A percentile compares a stretch with the other conserved stretches of the same genome.
Conservation (phyloP, 1,140 invertebrate genomes). For the Nephila pilipes region DNA sequence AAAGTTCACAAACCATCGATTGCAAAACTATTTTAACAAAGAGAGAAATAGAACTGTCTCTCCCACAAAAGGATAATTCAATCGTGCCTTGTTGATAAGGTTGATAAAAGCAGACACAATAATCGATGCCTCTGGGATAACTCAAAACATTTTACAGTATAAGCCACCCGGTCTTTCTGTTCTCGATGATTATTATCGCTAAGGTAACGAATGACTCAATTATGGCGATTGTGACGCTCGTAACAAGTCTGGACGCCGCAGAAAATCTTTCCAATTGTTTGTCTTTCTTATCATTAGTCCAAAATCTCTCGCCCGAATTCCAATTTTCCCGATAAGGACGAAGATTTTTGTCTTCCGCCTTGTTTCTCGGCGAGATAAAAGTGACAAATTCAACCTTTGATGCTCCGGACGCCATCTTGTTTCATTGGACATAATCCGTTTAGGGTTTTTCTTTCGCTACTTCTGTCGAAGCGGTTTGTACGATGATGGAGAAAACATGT, state of each 20-base stretch:
- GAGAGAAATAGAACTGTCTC: neutral
- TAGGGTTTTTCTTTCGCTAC: constrained; percentile 18
- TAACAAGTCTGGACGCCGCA: constrained; percentile 11
- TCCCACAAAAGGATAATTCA: constrained; percentile 17
- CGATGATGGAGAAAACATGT: neutral
- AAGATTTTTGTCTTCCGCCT: constrained; percentile 62
- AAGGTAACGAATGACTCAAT: constrained; percentile 60
- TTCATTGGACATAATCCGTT: constrained; percentile 66
- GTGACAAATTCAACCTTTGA: constrained; percentile 66
- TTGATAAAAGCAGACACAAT: constrained; percentile 44
- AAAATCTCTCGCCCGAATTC: constrained; percentile 44
- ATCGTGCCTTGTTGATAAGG: neutral
- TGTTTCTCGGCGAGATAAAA: constrained; percentile 56
- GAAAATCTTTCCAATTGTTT: constrained; percentile 57
- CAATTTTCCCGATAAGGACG: constrained; percentile 44
- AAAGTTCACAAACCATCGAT: neutral
- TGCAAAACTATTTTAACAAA: neutral
- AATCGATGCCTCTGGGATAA: constrained; percentile 27
- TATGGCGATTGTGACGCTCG: constrained; percentile 25
- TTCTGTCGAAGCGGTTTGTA: constrained; percentile 22
- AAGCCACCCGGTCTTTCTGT: neutral
- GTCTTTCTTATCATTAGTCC: constrained; percentile 53
- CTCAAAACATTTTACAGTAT: constrained; percentile 35
- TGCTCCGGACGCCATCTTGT: constrained; percentile 3
- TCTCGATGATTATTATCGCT: constrained; percentile 34